Evolutionary conservation across 1,140 invertebrate species (phyloP), one percentile per base, ranked within the genome.

Genomic region (Drosophila orena): DNA sequence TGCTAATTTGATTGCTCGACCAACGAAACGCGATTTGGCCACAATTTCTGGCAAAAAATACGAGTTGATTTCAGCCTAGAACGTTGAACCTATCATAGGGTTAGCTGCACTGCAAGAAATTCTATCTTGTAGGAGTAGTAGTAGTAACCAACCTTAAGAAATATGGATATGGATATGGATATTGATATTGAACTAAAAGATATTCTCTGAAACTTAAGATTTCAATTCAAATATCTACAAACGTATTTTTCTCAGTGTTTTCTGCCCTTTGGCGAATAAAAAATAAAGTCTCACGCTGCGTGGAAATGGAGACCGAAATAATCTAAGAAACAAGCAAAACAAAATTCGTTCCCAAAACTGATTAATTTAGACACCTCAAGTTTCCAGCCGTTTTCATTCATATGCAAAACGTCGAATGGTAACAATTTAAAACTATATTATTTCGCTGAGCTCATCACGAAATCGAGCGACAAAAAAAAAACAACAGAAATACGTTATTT

Each of bases 371-470:
- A 46, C 64, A 65, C 60, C 72, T 76, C 72, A 76, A 43, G 72
- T 66, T 76, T 75, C 61, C 77, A 75, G 57, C 59, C 58, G 42
- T 79, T 88, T 86, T 83, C 79, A 86, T 86, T 86, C 83, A 86
- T 86, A 86, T 86, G 83, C 83, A 86, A 88, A 85, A 69, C 77
- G 74, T 56, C 53, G 37, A 66, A 74, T 57, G 55, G 55, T 74
- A 66, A 69, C 50, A 35, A 59, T 47, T 22, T 71, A 42, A 78
- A 56, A 68, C 64, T 54, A 59, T 81, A 68, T 44, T 50, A 55
- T 78, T 81, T 72, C 58, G 83, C 74, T 86, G 83, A 86, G 83
- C 83, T 88, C 83, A 86, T 88, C 83, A 88, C 17, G 54, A 83
- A 86, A 58, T 42, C 24, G 35, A n/a, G 49, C 20, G 22, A 35